These are phyloP conservation scores for Xerus rutilus DNA, from an alignment of 2,797 vertebrate species.

Conservation along the genomic window DNA sequence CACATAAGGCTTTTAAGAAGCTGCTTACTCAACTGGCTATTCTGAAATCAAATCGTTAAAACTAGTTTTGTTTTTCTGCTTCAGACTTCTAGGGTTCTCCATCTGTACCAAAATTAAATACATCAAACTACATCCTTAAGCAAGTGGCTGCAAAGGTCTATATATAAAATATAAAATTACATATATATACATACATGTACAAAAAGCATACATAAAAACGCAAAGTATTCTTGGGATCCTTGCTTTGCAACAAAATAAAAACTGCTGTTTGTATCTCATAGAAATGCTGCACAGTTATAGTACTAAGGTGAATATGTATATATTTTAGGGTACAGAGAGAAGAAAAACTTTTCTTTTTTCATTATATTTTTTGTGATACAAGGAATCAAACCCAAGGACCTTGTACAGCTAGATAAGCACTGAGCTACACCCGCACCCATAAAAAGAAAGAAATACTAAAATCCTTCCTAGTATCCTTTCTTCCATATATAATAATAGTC, in stretches of 20 bases:
- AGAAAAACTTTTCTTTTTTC: background rate
- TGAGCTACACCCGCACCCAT: background rate
- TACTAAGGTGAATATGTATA: background rate
- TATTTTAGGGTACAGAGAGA: background rate
- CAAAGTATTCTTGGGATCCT: background rate
- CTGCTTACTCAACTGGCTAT: background rate
- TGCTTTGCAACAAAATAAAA: conserved; percentile 38
- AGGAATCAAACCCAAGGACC: background rate
- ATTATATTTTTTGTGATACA: background rate
- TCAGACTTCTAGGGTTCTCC: conserved; percentile 30
- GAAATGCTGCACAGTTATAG: conserved; percentile 1
- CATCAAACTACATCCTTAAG: background rate
- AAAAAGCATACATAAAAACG: conserved; percentile 6
- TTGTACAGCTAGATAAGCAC: background rate
- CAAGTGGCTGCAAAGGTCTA: conserved; percentile 27
- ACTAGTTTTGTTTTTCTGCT: conserved; percentile 46
- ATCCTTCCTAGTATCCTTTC: conserved; percentile 34
- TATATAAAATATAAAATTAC: conserved; percentile 43
- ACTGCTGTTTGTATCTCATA: background rate
- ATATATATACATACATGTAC: background rate
- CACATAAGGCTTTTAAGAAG: conserved; percentile 22
- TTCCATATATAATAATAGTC: background rate
- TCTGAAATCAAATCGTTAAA: conserved; percentile 45
- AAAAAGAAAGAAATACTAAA: background rate
- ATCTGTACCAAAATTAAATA: background rate